Conservation (phyloP, 2,888 invertebrate species). For the Harpagoxenus sublaevis region DNA sequence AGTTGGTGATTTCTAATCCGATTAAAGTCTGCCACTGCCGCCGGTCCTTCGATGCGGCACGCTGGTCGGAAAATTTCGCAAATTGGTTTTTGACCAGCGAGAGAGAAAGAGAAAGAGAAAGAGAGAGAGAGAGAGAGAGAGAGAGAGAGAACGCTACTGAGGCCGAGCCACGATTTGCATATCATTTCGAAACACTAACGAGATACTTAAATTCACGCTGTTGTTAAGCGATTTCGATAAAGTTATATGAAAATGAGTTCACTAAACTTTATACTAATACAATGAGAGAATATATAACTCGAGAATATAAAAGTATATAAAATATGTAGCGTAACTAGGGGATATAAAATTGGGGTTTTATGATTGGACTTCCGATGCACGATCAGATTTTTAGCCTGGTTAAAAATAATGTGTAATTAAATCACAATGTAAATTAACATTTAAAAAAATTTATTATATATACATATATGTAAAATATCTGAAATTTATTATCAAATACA, state of each 20-base stretch:
- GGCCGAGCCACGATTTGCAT: conserved; percentile 23
- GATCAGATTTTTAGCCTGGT: conserved; percentile 1
- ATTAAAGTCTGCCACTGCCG: conserved; percentile 53
- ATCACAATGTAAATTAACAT: neutral
- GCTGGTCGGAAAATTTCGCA: conserved; percentile 26
- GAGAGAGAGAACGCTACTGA: neutral
- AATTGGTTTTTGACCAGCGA: conserved; percentile 24
- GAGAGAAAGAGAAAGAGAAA: neutral
- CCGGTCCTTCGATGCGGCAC: neutral
- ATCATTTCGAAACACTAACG: conserved; percentile 27
- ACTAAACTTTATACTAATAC: conserved; percentile 14
- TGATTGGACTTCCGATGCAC: neutral
- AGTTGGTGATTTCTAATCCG: conserved; percentile 64
- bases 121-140: neutral
- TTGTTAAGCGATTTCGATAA: conserved; percentile 3
- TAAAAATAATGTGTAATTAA: neutral
- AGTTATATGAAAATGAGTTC: conserved; percentile 18
- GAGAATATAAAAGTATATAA: neutral
- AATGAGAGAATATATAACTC: neutral
- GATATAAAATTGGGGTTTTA: neutral
- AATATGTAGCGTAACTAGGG: neutral
- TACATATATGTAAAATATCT: neutral
- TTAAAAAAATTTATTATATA: neutral
- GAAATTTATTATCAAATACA: neutral
- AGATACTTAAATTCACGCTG: conserved; percentile 30